phyloP scores from a whole-genome alignment of 2,888 invertebrate genomes.

The Panzeria rudis region DNA sequence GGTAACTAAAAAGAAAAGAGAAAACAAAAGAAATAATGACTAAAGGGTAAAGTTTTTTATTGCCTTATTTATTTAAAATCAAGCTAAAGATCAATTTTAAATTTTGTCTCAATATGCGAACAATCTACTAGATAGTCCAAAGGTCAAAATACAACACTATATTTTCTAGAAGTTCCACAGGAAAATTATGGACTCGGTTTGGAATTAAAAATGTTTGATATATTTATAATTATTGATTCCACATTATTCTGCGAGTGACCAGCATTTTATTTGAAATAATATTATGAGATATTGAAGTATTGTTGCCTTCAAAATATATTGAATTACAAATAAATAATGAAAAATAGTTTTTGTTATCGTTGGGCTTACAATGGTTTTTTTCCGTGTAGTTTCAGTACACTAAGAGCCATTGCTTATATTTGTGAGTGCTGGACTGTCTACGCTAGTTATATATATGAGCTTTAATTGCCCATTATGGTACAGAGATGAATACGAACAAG shows the following conservation, averaged over 20 bases:
- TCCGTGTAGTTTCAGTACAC: background rate
- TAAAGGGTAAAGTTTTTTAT: slow-evolving; percentile 70
- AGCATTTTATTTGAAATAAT: too few relatives aligned
- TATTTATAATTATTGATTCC: too few relatives aligned
- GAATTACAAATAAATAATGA: too few relatives aligned
- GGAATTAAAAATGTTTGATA: too few relatives aligned
- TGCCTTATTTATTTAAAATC: slow-evolving; percentile 73
- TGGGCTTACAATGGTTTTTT: background rate
- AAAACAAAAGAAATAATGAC: slow-evolving; percentile 15
- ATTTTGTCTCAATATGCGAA: slow-evolving; percentile 6
- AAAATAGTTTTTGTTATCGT: too few relatives aligned
- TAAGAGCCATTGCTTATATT: background rate
- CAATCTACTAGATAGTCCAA: slow-evolving; percentile 28
- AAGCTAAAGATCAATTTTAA: slow-evolving; percentile 40
- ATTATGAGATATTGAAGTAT: too few relatives aligned
- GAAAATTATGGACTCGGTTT: too few relatives aligned
- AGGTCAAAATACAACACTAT: background rate
- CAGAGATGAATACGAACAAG: slow-evolving; percentile 34
- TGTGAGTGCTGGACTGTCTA: background rate
- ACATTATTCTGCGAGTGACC: too few relatives aligned
- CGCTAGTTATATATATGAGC: background rate
- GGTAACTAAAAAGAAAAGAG: slow-evolving; percentile 29
- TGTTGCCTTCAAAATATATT: too few relatives aligned
- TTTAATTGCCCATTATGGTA: slow-evolving; percentile 42
- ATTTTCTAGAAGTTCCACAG: background rate